Percentiles rank a stretch among this genome's conserved stretches.
These are phyloP conservation scores for Sturnus vulgaris DNA, from an alignment of 2,113 vertebrate genomes.

Conservation along the genomic window DNA sequence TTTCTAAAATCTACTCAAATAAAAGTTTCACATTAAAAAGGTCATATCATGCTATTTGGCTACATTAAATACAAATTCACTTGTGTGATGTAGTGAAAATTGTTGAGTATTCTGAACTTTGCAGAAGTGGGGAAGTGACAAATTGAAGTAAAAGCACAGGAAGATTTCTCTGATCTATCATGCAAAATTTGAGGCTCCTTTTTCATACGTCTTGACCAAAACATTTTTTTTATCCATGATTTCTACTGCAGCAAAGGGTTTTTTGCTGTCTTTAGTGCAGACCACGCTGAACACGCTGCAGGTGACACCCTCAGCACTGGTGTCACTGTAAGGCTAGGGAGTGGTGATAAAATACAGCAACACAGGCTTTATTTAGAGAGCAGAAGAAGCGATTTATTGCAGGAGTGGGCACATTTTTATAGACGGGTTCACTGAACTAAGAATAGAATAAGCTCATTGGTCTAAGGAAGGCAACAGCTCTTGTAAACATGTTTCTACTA, in stretches of 20 bases:
- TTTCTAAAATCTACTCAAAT: not conserved
- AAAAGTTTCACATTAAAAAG: not conserved
- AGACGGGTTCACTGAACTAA: too few relatives aligned
- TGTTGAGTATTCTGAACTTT: not conserved
- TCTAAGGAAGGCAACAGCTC: too few relatives aligned
- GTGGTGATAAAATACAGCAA: too few relatives aligned
- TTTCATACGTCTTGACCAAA: fast-evolving
- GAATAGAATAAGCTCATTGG: too few relatives aligned
- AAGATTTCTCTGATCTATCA: not conserved
- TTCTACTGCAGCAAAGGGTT: not conserved
- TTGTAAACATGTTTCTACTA: too few relatives aligned
- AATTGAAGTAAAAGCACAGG: not conserved
- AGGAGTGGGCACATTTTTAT: too few relatives aligned
- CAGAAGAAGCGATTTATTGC: too few relatives aligned
- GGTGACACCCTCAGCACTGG: not conserved
- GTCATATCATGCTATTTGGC: not conserved
- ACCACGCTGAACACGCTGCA: fast-evolving
- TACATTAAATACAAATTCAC: not conserved
- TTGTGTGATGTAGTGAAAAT: not conserved
- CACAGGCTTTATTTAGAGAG: too few relatives aligned
- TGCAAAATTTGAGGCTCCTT: not conserved
- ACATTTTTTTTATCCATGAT: fast-evolving
- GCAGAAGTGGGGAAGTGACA: not conserved
- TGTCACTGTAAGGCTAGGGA: too few relatives aligned
- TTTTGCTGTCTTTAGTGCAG: not conserved